Evolutionary conservation across 2,113 vertebrate genomes (phyloP).

Genomic region (Gracilinanus agilis): DNA sequence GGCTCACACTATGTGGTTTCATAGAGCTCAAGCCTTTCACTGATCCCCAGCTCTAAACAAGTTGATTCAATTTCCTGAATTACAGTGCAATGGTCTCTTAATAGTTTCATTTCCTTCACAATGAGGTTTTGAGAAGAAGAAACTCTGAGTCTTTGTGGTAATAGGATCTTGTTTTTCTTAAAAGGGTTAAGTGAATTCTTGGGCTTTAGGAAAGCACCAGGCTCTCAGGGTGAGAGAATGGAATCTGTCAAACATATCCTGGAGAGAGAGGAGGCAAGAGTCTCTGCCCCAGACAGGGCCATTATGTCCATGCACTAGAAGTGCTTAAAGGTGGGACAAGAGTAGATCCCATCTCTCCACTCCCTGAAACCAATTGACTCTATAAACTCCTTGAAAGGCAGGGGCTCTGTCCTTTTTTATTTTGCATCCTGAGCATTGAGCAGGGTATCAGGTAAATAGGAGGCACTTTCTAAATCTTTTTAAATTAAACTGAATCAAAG

Average conservation of each 20-base stretch:
- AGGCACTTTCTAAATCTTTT: neutral
- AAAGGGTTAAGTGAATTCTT: slow-evolving; percentile 37
- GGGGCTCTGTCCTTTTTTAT: neutral
- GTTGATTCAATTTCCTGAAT: slow-evolving; percentile 81
- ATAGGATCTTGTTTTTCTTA: slow-evolving; percentile 62
- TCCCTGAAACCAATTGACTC: neutral
- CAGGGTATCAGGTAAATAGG: neutral
- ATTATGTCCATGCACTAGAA: slow-evolving; percentile 48
- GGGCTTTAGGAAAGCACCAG: slow-evolving; percentile 14
- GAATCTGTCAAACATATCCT: neutral
- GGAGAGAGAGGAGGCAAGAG: neutral
- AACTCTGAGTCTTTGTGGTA: slow-evolving; percentile 64
- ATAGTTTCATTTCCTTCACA: slow-evolving; percentile 79
- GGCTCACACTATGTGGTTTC: slow-evolving; percentile 41
- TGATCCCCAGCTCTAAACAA: slow-evolving; percentile 62
- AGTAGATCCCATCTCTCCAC: neutral
- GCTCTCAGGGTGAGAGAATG: neutral
- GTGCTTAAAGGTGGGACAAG: neutral
- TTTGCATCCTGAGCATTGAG: neutral
- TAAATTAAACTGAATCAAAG: neutral
- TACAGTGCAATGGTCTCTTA: slow-evolving; percentile 74
- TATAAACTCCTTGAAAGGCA: neutral
- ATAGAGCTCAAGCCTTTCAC: slow-evolving; percentile 23
- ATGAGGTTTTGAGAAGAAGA: slow-evolving; percentile 70
- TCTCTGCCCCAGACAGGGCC: neutral